Base-by-base conservation (phyloP, 2,888 invertebrate species). In the Endomychus coccineus region DNA sequence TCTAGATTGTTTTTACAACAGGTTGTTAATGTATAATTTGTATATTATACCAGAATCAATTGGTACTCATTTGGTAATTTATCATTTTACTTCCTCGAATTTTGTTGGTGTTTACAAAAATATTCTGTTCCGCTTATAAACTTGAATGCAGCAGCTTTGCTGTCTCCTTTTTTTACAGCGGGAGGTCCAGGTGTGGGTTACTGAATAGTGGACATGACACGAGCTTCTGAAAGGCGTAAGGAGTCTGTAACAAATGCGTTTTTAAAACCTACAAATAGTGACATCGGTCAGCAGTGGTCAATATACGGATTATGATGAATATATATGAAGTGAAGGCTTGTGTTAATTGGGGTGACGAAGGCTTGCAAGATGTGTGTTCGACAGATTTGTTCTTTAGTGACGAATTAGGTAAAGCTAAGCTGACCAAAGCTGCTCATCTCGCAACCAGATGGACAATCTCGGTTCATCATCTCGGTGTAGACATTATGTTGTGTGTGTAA, bases 291-390 rank as follows among this genome's bases (percentile, higher is more conserved):
- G 3, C 31, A 7, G 16, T 34, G 32, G 38, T 38, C 38, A 38
- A 38, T 38, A 23, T 25, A 14, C 2, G 38, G 38, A 38, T 38
- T 38, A 33, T 11, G 28, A 34, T 10, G 38, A 28, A 34, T 31
- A n/a, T 19, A 7, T 16, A 33, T 33, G 38, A 37, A 37, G 36
- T 37, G 34, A 38, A 38, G 57, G 58, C 58, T 56, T 56, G 56
- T 54, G 59, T 60, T 62, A 64, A 64, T 62, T 62, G 62, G 58
- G 54, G 48, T 61, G 62, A 62, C 59, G 16, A 30, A 27, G 36
- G 7, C 16, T 9, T 14, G 34, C 17, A 35, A 28, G 34, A 35
- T 37, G 36, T 37, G 24, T 27, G 31, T 32, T 27, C 32, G 25
- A 31, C 31, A 31, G 36, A 37, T 6, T 19, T 37, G 25, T 31